A percentile compares a stretch with the other conserved stretches of the same genome.
Conservation (phyloP, 2,113 vertebrate genomes). For the Leucosticte australis region DNA sequence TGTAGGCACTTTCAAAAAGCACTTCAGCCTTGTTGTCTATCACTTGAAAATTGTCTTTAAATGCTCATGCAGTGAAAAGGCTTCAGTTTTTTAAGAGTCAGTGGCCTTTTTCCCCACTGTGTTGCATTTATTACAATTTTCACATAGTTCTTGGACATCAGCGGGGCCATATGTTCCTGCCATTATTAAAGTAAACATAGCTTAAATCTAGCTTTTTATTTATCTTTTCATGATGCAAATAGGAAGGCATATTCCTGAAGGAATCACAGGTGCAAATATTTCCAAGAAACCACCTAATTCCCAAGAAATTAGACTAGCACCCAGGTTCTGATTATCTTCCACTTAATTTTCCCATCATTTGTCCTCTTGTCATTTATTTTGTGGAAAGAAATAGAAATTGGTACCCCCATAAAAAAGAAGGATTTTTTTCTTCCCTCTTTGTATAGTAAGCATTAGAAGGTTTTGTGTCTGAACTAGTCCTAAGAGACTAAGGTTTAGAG, state of each 20-base stretch:
- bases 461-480: background rate
- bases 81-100: background rate
- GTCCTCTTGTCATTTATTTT: background rate
- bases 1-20: constrained; percentile 7
- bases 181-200: background rate
- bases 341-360: background rate
- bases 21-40: constrained; percentile 3
- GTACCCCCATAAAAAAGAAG: background rate
- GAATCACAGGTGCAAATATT: background rate
- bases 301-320: background rate
- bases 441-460: background rate
- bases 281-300: background rate
- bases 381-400: background rate
- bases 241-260: background rate
- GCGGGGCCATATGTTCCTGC: background rate
- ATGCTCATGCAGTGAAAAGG: background rate
- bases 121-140: background rate
- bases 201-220: background rate
- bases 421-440: background rate
- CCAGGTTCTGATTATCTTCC: background rate
- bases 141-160: background rate
- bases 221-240: background rate
- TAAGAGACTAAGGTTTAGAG: background rate
- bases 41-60: constrained; percentile 36
- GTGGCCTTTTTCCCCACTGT: background rate